A percentile compares a stretch with the other conserved stretches of the same genome.
Evolutionary conservation across 2,888 invertebrate genomes (phyloP).

Genomic region (Drosophila subsilvestris): DNA sequence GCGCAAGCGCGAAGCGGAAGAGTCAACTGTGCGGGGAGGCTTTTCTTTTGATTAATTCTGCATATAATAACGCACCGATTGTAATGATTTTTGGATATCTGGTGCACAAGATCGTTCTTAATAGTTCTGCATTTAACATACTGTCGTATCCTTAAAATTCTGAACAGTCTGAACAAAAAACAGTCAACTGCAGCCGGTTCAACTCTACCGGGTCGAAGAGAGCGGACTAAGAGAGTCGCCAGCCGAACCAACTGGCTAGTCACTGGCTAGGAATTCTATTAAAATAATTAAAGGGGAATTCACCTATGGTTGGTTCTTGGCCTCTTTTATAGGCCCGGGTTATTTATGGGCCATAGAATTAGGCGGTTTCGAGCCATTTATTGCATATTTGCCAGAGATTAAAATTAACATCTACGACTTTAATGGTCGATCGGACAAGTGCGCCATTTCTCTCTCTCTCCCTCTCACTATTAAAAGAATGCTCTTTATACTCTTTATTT

Average conservation of each 20-base stretch:
- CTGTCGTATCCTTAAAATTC: neutral
- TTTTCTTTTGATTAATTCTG: neutral
- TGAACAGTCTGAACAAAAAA: neutral
- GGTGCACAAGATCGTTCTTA: neutral
- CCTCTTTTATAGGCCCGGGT: constrained; percentile 9
- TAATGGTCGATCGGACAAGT: constrained; percentile 1
- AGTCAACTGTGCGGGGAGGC: neutral
- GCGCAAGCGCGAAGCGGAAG: neutral
- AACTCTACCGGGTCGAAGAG: neutral
- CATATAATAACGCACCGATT: neutral
- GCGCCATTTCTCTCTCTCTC: neutral
- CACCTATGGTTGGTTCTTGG: constrained; percentile 4
- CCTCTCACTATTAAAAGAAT: neutral
- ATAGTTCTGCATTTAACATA: neutral
- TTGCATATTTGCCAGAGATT: constrained; percentile 5
- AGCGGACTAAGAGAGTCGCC: constrained; percentile 3
- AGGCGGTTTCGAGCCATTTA: constrained; percentile 7
- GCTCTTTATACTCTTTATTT: neutral
- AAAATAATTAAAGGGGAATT: neutral
- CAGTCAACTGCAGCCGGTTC: neutral
- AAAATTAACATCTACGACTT: constrained; percentile 10
- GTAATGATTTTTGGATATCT: neutral
- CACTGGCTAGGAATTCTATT: constrained; percentile 24
- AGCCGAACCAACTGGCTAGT: constrained; percentile 15
- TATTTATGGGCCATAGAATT: constrained; percentile 22